phyloP scores from a whole-genome alignment of 2,797 vertebrate species.

The Gouania willdenowi region DNA sequence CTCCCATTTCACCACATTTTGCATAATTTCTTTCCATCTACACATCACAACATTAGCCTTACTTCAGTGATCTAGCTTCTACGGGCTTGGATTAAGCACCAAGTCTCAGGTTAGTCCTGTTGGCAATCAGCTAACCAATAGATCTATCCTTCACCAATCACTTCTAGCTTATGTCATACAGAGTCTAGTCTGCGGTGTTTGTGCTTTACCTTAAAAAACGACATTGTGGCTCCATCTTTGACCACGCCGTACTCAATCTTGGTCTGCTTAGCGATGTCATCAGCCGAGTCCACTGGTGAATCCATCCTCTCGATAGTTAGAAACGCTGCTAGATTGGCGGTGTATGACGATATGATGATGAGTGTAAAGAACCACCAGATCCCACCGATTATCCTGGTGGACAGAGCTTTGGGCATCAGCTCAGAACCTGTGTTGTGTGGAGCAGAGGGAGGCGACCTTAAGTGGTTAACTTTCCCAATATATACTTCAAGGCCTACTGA shows the following conservation, averaged over 20 bases:
- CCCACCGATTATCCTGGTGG: constrained; percentile 96
- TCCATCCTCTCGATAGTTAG: constrained; percentile 98
- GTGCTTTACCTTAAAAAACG: constrained; percentile 91
- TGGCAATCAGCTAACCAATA: no score
- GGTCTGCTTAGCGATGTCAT: constrained; percentile 97
- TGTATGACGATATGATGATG: constrained; percentile 98
- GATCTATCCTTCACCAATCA: no score
- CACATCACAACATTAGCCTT: no score
- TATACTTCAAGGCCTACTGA: no score
- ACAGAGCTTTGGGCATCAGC: constrained; percentile 98
- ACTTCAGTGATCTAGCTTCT: no score
- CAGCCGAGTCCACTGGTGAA: constrained; percentile 92
- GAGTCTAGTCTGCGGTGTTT: not conserved
- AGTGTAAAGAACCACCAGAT: constrained; percentile 99
- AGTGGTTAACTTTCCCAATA: constrained; percentile 8
- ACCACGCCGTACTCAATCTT: constrained; percentile 97
- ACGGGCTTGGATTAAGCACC: no score
- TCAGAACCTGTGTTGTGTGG: constrained; percentile 83
- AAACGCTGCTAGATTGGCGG: constrained; percentile 94
- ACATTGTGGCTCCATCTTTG: constrained; percentile 95
- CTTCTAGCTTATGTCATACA: no score
- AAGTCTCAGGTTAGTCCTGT: no score
- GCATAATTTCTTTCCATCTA: no score
- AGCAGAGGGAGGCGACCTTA: constrained; percentile 12
- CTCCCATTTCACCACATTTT: no score